Percentiles rank a stretch among this genome's conserved stretches.
Conservation (phyloP, 2,888 invertebrate species). For the Megaustenia siamemsis region DNA sequence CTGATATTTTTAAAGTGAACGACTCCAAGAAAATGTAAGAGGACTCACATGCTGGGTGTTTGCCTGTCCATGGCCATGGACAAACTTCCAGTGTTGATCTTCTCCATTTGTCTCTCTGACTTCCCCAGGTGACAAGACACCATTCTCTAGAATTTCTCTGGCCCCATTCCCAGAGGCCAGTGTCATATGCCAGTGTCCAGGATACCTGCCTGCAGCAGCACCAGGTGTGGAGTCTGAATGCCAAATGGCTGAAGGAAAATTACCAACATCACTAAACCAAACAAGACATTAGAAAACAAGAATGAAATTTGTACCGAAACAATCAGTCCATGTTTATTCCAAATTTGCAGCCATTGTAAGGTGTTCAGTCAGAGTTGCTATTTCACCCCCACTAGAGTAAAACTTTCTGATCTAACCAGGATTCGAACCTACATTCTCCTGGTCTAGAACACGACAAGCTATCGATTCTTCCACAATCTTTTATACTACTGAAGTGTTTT, state of each 20-base stretch:
- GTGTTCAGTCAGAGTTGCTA: too few relatives aligned
- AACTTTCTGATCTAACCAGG: too few relatives aligned
- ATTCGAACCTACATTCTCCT: too few relatives aligned
- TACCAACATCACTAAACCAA: too few relatives aligned
- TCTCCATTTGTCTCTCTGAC: not conserved
- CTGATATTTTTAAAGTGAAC: not conserved
- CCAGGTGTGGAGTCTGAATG: not conserved
- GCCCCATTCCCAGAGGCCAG: not conserved
- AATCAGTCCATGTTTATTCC: too few relatives aligned
- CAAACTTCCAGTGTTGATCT: constrained; percentile 48
- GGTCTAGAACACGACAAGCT: too few relatives aligned
- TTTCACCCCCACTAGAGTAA: too few relatives aligned
- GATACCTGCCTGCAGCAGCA: constrained; percentile 25
- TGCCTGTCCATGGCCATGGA: constrained; percentile 11
- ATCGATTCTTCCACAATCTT: too few relatives aligned
- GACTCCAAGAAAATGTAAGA: not conserved
- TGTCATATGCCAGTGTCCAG: constrained; percentile 42
- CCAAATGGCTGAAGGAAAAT: constrained; percentile 36
- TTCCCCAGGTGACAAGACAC: constrained; percentile 30
- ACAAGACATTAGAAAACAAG: too few relatives aligned
- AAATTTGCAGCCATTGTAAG: too few relatives aligned
- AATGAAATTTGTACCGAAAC: too few relatives aligned
- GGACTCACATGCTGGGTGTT: constrained; percentile 23
- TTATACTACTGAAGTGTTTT: too few relatives aligned
- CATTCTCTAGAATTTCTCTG: not conserved